Evolutionary conservation across 1,140 invertebrate species (phyloP).

Genomic region (Scaptodrosophila lebanonensis): DNA sequence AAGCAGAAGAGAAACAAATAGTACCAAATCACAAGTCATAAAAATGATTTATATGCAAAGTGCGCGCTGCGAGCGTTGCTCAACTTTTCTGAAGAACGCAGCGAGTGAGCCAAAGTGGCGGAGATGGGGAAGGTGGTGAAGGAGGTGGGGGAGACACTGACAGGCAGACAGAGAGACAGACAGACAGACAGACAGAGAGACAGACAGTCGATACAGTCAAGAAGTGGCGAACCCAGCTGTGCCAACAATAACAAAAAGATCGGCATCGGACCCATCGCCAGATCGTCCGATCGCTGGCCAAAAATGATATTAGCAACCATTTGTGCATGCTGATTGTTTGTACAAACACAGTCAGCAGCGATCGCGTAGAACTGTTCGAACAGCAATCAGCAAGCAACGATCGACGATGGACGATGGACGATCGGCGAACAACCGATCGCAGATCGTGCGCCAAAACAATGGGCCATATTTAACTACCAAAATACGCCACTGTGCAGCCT

Average conservation of each 20-base stretch:
- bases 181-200: background rate
- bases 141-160: too few species aligned
- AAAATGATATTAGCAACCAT: slow-evolving; percentile 62
- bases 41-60: slow-evolving; percentile 74
- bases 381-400: background rate
- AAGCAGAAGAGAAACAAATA: slow-evolving; percentile 60
- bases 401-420: too few species aligned
- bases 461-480: slow-evolving; percentile 66
- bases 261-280: slow-evolving; percentile 31
- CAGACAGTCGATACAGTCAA: slow-evolving; percentile 1
- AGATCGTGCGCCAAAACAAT: slow-evolving; percentile 58
- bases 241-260: slow-evolving; percentile 17
- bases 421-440: background rate
- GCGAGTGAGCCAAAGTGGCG: too few species aligned
- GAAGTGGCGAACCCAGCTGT: slow-evolving; percentile 25
- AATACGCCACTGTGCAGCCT: slow-evolving; percentile 55
- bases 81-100: slow-evolving; percentile 20
- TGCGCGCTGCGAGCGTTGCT: slow-evolving; percentile 47
- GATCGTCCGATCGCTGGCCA: too few species aligned
- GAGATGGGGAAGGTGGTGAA: too few species aligned
- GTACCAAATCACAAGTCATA: slow-evolving; percentile 74
- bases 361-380: too few species aligned
- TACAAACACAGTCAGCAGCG: slow-evolving; percentile 45
- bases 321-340: slow-evolving; percentile 60
- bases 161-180: too few species aligned